These are phyloP conservation scores for Turritopsis rubra DNA, from an alignment of 30 jellyfish, hydroid and myxozoan species.

Conservation along the genomic window DNA sequence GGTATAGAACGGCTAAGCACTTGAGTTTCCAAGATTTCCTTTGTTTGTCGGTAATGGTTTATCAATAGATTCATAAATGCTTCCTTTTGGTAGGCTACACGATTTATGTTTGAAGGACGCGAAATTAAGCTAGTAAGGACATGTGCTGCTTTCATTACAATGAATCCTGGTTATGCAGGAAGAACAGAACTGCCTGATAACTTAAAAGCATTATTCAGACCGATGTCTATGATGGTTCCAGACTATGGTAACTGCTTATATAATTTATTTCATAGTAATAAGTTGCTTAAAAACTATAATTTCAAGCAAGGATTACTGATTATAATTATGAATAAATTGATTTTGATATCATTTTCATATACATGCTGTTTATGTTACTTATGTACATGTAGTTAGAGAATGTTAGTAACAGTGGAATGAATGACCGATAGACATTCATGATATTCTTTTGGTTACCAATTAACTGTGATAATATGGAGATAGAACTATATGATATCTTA, in stretches of 20 bases:
- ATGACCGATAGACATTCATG: too few species aligned
- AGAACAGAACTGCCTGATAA: slow-evolving; percentile 98
- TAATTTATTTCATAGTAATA: not conserved
- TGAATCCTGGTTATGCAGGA: slow-evolving; percentile 99
- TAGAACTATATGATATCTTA: not conserved
- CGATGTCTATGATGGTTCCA: slow-evolving; percentile 99
- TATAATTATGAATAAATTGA: too few species aligned
- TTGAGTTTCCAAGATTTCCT: too few species aligned
- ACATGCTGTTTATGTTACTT: too few species aligned
- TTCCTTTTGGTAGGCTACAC: slow-evolving; percentile 59
- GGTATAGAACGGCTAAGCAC: not conserved
- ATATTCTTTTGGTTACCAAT: not conserved
- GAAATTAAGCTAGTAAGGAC: slow-evolving; percentile 84
- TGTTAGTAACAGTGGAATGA: too few species aligned
- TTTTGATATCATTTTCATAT: too few species aligned
- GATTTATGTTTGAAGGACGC: slow-evolving; percentile 97
- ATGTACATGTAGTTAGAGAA: too few species aligned
- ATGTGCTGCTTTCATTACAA: slow-evolving; percentile 98
- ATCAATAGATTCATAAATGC: too few species aligned
- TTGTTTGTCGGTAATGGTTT: too few species aligned
- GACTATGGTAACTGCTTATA: slow-evolving; percentile 67
- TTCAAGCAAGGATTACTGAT: too few species aligned
- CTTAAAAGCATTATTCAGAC: slow-evolving; percentile 89
- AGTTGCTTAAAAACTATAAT: too few species aligned
- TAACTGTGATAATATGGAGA: not conserved